Base-by-base conservation (phyloP, 2,797 vertebrate species). In the Pampus argenteus region DNA sequence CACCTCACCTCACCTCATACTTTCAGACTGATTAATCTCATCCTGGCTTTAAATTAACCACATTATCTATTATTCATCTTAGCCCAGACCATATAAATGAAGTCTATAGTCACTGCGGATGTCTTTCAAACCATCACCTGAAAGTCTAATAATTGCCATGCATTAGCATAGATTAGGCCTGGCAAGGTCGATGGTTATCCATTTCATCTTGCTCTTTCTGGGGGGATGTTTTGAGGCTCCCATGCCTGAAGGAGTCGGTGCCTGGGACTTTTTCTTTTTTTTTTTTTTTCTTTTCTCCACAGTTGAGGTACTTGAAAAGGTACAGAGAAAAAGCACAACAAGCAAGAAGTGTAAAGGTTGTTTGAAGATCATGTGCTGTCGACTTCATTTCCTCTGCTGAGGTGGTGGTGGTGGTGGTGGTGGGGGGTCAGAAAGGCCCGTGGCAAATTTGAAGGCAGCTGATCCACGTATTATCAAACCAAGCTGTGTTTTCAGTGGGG, bases 101-200 rank as follows among this genome's bases (percentile, higher is more conserved):
- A 67, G 47, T 42, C 65, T 69, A n/a, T 45, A 71, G 44, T 64
- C 48, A 23, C 57, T 51, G 74, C 79, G 64, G 59, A 70, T 69
- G 78, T 86, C 29, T 45, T 22, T 20, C 58, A 74, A 67, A 79
- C 54, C 48, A 47, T 65, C 56, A 77, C 77, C 82, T 68, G 26
- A 52, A 70, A 87, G 57, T 83, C 34, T 54, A 66, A 78, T 82
- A 78, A 87, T 81, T 68, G 66, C 54, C 73, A 71, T 71, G 52
- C 54, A 84, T 90, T 86, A 87, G 65, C 82, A 87, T 78, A 89
- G 66, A 89, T 92, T 74, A 89, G 61, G 72, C 20, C 60, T 15
- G 71, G 20, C 76, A 76, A 85, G 84, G 76, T 86, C 78, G 79
- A 8, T 63, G 55, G 72, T 75, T 74, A 78, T 84, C 76, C 7